Evolutionary conservation across 2,797 vertebrate genomes (phyloP).

Genomic region (Peromyscus nudipes): DNA sequence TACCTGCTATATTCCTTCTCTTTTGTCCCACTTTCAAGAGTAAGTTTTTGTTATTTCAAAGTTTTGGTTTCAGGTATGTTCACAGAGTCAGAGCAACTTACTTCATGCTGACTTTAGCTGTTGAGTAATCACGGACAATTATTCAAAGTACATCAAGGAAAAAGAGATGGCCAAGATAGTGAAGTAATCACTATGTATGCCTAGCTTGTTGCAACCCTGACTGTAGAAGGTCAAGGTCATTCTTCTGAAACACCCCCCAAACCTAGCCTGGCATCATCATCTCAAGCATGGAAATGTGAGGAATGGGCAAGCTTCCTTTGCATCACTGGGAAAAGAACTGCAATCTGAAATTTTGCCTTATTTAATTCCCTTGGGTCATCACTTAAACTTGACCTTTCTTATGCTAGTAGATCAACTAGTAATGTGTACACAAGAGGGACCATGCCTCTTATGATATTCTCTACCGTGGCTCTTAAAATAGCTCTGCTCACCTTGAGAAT

Average conservation of each 20-base stretch:
- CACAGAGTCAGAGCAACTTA: not conserved
- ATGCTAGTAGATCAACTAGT: not conserved
- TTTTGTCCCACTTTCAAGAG: not conserved
- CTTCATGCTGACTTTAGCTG: not conserved
- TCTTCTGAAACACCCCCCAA: not conserved
- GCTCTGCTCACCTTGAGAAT: not conserved
- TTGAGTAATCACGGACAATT: not conserved
- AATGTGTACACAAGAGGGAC: not conserved
- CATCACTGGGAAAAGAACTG: not conserved
- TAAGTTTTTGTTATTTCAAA: constrained; percentile 32
- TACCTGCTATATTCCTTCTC: not conserved
- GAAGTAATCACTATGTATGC: not conserved
- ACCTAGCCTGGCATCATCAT: not conserved
- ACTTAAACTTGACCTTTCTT: not conserved
- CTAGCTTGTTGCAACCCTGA: not conserved
- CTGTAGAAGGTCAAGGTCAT: not conserved
- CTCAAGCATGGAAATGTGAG: not conserved
- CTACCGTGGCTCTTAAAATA: not conserved
- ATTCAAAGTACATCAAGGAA: constrained; percentile 45
- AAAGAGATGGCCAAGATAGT: not conserved
- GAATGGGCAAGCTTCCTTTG: not conserved
- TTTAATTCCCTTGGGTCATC: not conserved
- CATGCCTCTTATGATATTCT: not conserved
- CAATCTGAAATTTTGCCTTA: not conserved
- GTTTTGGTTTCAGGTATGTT: not conserved